Percentiles rank a stretch among this genome's conserved stretches.
These are phyloP conservation scores for Leucozona laternaria DNA, from an alignment of 2,888 invertebrate genomes.

Conservation along the genomic window DNA sequence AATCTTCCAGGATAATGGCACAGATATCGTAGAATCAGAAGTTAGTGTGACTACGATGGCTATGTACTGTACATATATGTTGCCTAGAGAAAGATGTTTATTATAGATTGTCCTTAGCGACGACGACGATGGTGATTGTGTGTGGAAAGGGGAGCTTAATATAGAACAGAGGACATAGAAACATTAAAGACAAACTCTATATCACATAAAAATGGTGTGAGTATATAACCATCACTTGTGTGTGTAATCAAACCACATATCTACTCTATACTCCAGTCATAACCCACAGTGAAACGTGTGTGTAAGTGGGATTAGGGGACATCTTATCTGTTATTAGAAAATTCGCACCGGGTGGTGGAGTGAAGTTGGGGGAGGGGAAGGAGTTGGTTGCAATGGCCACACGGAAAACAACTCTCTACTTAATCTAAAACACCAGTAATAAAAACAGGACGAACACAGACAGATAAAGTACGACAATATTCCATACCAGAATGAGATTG, in stretches of 20 bases:
- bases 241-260: slow-evolving; percentile 50
- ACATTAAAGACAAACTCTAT: slow-evolving; percentile 12
- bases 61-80: too few species aligned
- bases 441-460: slow-evolving; percentile 55
- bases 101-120: slow-evolving; percentile 59
- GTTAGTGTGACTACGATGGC: slow-evolving; percentile 35
- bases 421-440: slow-evolving; percentile 39
- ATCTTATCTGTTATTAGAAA: slow-evolving; percentile 72
- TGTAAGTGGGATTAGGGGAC: slow-evolving; percentile 69
- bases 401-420: slow-evolving; percentile 30
- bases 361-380: neutral
- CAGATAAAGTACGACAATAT: neutral
- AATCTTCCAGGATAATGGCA: slow-evolving; percentile 69
- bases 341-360: neutral
- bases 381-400: slow-evolving; percentile 64
- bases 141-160: neutral
- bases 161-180: slow-evolving; percentile 2
- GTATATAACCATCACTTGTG: slow-evolving; percentile 46
- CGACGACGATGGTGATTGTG: neutral
- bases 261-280: slow-evolving; percentile 9
- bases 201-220: slow-evolving; percentile 46
- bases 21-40: slow-evolving; percentile 31
- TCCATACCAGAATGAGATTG: slow-evolving; percentile 20
- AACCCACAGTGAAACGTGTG: slow-evolving; percentile 51
- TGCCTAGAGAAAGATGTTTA: slow-evolving; percentile 65